phyloP scores from a whole-genome alignment of 2,797 vertebrate species.

The Microcaecilia unicolor region DNA sequence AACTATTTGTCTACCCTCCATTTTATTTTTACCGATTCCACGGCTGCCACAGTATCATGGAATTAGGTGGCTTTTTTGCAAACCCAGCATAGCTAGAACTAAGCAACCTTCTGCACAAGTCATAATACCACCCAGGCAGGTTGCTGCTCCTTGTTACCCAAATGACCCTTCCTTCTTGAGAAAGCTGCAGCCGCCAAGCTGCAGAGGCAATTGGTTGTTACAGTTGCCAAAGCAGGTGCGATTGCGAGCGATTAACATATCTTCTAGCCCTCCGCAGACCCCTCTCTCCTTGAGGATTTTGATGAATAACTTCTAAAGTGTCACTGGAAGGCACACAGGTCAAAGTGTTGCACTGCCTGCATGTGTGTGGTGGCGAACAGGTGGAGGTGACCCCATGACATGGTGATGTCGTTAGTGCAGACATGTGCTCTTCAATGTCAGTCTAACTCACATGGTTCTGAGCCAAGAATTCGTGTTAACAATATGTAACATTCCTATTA shows the following conservation, averaged over 20 bases:
- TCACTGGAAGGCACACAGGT: constrained; percentile 68
- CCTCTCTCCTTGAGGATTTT: constrained; percentile 57
- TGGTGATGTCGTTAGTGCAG: constrained; percentile 49
- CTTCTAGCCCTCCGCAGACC: constrained; percentile 51
- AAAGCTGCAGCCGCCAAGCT: constrained; percentile 57
- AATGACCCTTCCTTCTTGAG: constrained; percentile 53
- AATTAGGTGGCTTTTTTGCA: background rate
- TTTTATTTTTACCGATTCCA: constrained; percentile 15
- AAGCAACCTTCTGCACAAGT: constrained; percentile 45
- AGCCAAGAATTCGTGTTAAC: constrained; percentile 34
- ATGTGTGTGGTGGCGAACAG: constrained; percentile 56
- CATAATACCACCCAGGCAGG: constrained; percentile 63
- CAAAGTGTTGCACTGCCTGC: constrained; percentile 62
- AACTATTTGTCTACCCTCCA: constrained; percentile 3
- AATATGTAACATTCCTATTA: constrained; percentile 40
- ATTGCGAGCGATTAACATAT: constrained; percentile 65
- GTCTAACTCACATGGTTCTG: constrained; percentile 38
- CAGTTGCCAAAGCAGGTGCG: constrained; percentile 80
- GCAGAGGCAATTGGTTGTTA: constrained; percentile 77
- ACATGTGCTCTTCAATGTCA: constrained; percentile 51
- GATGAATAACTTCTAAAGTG: constrained; percentile 66
- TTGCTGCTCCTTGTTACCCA: constrained; percentile 50
- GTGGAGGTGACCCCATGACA: constrained; percentile 53
- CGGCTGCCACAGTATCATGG: constrained; percentile 17
- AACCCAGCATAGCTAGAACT: constrained; percentile 38